Evolutionary conservation across 1,140 invertebrate species (phyloP).

Genomic region (Brachionus sp.): DNA sequence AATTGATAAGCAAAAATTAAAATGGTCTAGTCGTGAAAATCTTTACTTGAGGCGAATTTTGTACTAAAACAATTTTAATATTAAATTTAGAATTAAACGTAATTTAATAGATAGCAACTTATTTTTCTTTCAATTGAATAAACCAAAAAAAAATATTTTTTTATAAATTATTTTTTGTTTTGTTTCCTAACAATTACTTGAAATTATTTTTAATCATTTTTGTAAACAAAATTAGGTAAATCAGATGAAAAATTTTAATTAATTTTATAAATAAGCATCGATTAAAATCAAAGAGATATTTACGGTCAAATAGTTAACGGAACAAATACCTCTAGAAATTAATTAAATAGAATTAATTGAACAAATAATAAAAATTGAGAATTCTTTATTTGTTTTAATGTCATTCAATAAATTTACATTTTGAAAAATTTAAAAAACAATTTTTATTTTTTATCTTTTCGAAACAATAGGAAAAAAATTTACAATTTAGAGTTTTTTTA

Average conservation of each 20-base stretch:
- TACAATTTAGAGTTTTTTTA: no score
- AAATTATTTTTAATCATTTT: not conserved
- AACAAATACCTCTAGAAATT: not conserved
- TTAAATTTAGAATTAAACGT: not conserved
- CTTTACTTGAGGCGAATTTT: not conserved
- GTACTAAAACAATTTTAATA: not conserved
- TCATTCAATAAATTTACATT: no score
- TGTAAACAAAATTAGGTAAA: not conserved
- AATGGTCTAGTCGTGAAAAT: not conserved
- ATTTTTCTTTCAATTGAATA: not conserved
- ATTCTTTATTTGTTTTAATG: no score
- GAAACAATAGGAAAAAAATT: no score
- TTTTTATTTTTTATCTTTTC: not conserved
- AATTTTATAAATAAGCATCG: not conserved
- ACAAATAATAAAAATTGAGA: not conserved
- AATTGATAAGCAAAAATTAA: not conserved
- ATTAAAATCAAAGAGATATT: not conserved
- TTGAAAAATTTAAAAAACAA: no score
- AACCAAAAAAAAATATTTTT: not conserved
- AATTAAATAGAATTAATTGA: not conserved
- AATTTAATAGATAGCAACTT: not conserved
- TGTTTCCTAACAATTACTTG: not conserved
- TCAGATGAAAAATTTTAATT: not conserved
- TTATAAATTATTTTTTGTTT: not conserved
- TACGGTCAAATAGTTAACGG: not conserved